Evolutionary conservation across 2,113 vertebrate genomes (phyloP).

Genomic region (Phaethon lepturus): DNA sequence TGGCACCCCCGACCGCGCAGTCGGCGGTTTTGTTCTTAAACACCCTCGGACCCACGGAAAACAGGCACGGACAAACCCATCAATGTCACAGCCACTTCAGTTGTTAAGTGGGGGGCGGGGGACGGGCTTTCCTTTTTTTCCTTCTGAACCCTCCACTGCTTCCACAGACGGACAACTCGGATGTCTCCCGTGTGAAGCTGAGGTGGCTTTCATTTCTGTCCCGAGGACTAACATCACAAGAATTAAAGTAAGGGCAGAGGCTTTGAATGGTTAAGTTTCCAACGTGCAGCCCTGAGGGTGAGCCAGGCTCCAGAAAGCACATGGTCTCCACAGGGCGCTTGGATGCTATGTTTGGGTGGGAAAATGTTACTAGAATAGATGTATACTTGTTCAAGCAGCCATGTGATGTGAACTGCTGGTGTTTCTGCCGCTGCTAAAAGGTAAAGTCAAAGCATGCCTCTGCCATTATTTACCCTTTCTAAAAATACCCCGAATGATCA

Average conservation of each 20-base stretch:
- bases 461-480: neutral
- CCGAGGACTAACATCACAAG: neutral
- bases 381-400: neutral
- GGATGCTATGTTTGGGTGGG: conserved; percentile 31
- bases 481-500: neutral
- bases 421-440: neutral
- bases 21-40: neutral
- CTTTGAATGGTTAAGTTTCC: neutral
- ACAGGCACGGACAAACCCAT: neutral
- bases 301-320: neutral
- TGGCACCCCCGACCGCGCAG: neutral
- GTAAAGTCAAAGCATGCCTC: neutral
- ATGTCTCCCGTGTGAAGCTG: neutral
- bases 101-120: neutral
- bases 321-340: accelerated
- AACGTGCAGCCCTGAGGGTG: accelerated
- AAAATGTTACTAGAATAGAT: conserved; percentile 54
- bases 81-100: too few species aligned
- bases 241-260: neutral
- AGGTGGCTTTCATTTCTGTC: neutral
- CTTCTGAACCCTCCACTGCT: too few species aligned
- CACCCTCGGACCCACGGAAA: neutral
- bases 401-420: neutral
- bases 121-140: neutral
- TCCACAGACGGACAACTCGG: neutral